Evolutionary conservation across 2,888 invertebrate genomes (phyloP).

Genomic region (Aphidius colemani): DNA sequence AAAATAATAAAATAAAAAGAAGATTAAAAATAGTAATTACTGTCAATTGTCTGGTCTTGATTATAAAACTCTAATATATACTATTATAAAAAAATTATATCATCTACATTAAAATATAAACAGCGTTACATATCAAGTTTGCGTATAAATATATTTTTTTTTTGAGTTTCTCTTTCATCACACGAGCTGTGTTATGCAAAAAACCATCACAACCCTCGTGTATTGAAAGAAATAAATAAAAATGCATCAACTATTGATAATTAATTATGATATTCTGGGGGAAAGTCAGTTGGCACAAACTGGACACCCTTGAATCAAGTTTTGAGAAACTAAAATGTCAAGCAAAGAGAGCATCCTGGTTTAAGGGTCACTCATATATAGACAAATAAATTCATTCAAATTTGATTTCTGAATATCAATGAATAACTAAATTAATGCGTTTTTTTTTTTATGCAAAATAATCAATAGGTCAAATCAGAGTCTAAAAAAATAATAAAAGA

Average conservation of each 20-base stretch:
- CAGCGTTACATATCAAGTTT: too few species aligned
- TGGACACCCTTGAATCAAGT: slow-evolving; percentile 30
- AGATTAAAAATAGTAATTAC: slow-evolving; percentile 14
- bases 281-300: slow-evolving; percentile 25
- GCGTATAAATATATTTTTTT: background rate
- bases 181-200: background rate
- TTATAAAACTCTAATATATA: slow-evolving; percentile 2
- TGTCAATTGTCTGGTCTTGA: slow-evolving; percentile 11
- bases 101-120: background rate
- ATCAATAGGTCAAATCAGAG: too few species aligned
- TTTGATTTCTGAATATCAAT: slow-evolving; percentile 4
- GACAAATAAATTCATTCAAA: background rate
- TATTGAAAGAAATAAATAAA: background rate
- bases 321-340: slow-evolving; percentile 30
- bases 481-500: too few species aligned
- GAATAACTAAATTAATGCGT: slow-evolving; percentile 17
- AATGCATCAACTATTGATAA: background rate
- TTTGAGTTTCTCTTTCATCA: background rate
- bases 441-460: slow-evolving; percentile 14
- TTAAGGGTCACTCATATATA: background rate
- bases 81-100: slow-evolving; percentile 1
- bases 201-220: background rate
- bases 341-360: slow-evolving; percentile 18
- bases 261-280: slow-evolving; percentile 10
- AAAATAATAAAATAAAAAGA: slow-evolving; percentile 12